phyloP scores from a whole-genome alignment of 2,113 vertebrate species.

The Pseudolaguvia tuberculata region DNA sequence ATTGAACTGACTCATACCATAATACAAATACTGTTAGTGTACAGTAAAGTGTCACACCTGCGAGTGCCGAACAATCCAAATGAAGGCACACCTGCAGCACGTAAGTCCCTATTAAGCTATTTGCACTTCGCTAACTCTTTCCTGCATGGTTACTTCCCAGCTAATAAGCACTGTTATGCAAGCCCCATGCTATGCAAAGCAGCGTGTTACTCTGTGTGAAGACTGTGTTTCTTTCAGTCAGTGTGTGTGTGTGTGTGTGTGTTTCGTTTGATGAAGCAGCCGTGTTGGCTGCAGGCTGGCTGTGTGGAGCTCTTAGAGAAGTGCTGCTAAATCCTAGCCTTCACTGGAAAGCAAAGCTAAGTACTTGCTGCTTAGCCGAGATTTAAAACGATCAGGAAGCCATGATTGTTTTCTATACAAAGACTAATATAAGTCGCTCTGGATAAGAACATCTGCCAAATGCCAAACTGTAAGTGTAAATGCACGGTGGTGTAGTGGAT shows the following conservation, averaged over 20 bases:
- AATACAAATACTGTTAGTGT: background rate
- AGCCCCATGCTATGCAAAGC: constrained; percentile 45
- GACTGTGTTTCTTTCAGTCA: constrained; percentile 65
- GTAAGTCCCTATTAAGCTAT: background rate
- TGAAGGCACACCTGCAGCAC: background rate
- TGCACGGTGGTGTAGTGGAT: no score
- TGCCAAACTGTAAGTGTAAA: no score
- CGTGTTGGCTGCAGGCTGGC: constrained; percentile 71
- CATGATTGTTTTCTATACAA: constrained; percentile 66
- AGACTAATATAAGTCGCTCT: no score
- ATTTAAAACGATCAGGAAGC: constrained; percentile 72
- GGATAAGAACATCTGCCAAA: no score
- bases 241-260: constrained; percentile 73
- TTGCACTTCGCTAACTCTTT: background rate
- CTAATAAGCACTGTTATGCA: constrained; percentile 36
- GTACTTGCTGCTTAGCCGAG: constrained; percentile 58
- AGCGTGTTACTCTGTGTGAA: constrained; percentile 45
- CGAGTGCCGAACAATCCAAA: background rate
- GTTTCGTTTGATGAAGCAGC: constrained; percentile 74
- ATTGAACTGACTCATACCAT: background rate
- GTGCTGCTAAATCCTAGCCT: constrained; percentile 71
- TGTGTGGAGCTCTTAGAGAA: constrained; percentile 65
- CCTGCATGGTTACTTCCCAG: background rate
- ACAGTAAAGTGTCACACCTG: background rate
- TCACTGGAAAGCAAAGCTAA: constrained; percentile 65